Evolutionary conservation across 92 coral and sea anemone genomes (phyloP).

Genomic region (Phenganax subtilis): DNA sequence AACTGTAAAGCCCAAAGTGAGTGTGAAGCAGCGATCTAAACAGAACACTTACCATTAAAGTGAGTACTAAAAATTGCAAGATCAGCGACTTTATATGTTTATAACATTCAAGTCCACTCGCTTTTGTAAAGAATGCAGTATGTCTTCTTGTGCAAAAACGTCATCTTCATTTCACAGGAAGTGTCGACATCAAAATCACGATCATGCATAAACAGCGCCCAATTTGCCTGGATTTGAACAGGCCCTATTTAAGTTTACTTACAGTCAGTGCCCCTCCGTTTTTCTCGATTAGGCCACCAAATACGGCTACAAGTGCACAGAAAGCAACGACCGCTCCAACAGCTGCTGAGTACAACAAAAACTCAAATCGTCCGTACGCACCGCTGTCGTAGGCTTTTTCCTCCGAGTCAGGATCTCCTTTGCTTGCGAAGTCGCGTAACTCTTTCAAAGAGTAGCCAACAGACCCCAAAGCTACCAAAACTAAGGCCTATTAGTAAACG

Average conservation of each 20-base stretch:
- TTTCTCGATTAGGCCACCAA: not conserved
- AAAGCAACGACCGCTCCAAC: conserved; percentile 4
- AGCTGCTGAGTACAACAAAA: not conserved
- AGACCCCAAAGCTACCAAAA: not conserved
- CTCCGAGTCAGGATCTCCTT: not conserved
- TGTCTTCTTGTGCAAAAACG: not conserved
- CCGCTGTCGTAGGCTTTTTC: not conserved
- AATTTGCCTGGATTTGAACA: no score
- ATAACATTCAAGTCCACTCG: no score
- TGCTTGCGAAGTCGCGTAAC: not conserved
- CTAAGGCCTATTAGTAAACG: not conserved
- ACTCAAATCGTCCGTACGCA: not conserved
- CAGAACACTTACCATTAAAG: not conserved
- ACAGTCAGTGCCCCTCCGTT: not conserved
- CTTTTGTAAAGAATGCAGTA: no score
- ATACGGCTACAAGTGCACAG: not conserved
- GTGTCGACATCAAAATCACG: not conserved
- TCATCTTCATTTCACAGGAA: not conserved
- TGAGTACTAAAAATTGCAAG: no score
- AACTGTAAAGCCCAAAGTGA: not conserved
- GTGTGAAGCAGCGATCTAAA: not conserved
- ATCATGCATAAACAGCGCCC: not conserved
- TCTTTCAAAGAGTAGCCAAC: not conserved
- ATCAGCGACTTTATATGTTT: no score
- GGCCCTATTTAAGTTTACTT: not conserved